These are phyloP conservation scores for Plectrocnemia conspersa DNA, from an alignment of 1,140 invertebrate genomes.

Conservation along the genomic window DNA sequence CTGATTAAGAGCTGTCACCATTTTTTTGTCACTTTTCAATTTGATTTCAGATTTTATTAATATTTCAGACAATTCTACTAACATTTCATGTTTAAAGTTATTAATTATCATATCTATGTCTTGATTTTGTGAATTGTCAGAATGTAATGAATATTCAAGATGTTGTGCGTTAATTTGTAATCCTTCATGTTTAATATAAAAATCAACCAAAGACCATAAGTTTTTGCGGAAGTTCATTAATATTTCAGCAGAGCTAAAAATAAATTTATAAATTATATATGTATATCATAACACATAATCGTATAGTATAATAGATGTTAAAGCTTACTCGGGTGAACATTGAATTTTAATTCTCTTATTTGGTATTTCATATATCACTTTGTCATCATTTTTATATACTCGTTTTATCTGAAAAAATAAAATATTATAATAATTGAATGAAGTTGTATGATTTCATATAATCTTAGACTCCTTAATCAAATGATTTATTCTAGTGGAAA, in stretches of 20 bases:
- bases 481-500: background rate
- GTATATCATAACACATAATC: conserved; percentile 14
- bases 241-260: conserved; percentile 44
- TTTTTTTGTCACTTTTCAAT: no score
- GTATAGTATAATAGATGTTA: conserved; percentile 12
- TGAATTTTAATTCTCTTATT: conserved; percentile 41
- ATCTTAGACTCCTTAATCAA: background rate
- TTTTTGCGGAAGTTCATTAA: conserved; percentile 48
- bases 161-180: no score
- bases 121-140: no score
- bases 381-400: conserved; percentile 33
- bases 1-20: no score
- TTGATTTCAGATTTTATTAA: no score
- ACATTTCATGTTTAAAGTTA: no score
- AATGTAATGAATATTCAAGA: no score
- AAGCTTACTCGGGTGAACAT: conserved; percentile 44
- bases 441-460: background rate
- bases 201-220: conserved; percentile 51
- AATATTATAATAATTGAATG: conserved; percentile 1
- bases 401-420: conserved; percentile 29
- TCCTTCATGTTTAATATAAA: conserved; percentile 48
- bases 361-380: conserved; percentile 39
- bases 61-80: no score
- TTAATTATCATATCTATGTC: no score
- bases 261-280: conserved; percentile 24